Conservation (phyloP, 1,140 invertebrate species). For the Papilio polyxenes region DNA sequence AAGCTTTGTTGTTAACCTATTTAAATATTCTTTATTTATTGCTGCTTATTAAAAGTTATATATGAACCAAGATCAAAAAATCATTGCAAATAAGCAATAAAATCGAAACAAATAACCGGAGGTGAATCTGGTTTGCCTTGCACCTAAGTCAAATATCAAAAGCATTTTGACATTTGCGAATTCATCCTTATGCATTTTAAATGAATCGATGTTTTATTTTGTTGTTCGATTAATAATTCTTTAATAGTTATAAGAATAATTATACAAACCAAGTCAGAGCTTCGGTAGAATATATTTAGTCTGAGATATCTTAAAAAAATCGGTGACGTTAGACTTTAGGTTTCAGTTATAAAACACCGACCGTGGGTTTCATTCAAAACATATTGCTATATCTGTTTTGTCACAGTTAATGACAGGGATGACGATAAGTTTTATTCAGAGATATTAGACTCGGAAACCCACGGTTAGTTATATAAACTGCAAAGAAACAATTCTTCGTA, state of each 20-base stretch:
- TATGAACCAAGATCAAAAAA: slow-evolving; percentile 35
- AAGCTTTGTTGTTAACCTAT: background rate
- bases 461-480: too few relatives aligned
- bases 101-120: slow-evolving; percentile 58
- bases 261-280: background rate
- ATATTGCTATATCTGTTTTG: too few relatives aligned
- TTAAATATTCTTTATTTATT: background rate
- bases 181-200: slow-evolving; percentile 11
- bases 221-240: too few relatives aligned
- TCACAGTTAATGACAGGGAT: too few relatives aligned
- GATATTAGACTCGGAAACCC: too few relatives aligned
- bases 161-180: slow-evolving; percentile 18
- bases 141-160: slow-evolving; percentile 14
- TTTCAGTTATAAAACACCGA: too few relatives aligned
- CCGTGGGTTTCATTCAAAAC: too few relatives aligned
- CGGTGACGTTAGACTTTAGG: too few relatives aligned
- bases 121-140: slow-evolving; percentile 55
- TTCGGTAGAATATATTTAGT: background rate
- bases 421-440: too few relatives aligned
- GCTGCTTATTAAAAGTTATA: background rate
- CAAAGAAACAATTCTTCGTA: background rate
- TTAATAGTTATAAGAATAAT: too few relatives aligned
- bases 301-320: too few relatives aligned
- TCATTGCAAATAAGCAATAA: slow-evolving; percentile 49
- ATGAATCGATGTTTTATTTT: background rate